Evolutionary conservation across 1,140 invertebrate species (phyloP).

Genomic region (Euschistus heros): DNA sequence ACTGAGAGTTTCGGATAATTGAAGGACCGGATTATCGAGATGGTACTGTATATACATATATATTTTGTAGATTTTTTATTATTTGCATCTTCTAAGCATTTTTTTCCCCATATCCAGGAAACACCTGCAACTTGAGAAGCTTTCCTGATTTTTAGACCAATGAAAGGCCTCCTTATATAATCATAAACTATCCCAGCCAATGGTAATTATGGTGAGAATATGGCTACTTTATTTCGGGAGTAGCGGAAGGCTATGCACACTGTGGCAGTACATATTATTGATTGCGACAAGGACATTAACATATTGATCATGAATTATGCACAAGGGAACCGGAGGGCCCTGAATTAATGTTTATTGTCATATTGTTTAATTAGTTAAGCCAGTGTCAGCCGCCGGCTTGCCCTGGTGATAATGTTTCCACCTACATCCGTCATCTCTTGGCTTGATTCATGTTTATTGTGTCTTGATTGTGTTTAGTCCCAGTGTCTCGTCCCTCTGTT

Average conservation of each 20-base stretch:
- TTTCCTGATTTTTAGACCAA: too few species aligned
- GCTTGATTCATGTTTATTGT: slow-evolving; percentile 14
- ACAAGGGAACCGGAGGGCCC: neutral
- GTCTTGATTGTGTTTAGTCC: slow-evolving; percentile 8
- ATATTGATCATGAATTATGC: slow-evolving; percentile 19
- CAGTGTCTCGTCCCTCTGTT: neutral
- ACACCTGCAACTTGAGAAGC: too few species aligned
- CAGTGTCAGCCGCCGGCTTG: slow-evolving; percentile 9
- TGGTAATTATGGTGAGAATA: too few species aligned
- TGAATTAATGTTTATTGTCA: slow-evolving; percentile 20
- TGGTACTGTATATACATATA: too few species aligned
- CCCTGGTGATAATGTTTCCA: slow-evolving; percentile 7
- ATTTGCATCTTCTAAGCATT: too few species aligned
- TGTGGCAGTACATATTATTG: slow-evolving; percentile 10
- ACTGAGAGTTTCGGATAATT: too few species aligned
- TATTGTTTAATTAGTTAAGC: slow-evolving; percentile 19
- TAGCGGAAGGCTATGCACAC: neutral
- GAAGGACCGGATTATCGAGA: too few species aligned
- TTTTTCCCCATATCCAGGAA: too few species aligned
- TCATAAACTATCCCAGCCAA: too few species aligned
- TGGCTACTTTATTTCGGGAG: neutral
- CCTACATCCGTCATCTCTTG: slow-evolving; percentile 11
- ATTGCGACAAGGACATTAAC: slow-evolving; percentile 16
- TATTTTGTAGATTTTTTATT: too few species aligned
- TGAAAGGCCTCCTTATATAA: too few species aligned